These are phyloP conservation scores for Chloroceryle inda DNA, from an alignment of 2,797 vertebrate species.

Conservation along the genomic window DNA sequence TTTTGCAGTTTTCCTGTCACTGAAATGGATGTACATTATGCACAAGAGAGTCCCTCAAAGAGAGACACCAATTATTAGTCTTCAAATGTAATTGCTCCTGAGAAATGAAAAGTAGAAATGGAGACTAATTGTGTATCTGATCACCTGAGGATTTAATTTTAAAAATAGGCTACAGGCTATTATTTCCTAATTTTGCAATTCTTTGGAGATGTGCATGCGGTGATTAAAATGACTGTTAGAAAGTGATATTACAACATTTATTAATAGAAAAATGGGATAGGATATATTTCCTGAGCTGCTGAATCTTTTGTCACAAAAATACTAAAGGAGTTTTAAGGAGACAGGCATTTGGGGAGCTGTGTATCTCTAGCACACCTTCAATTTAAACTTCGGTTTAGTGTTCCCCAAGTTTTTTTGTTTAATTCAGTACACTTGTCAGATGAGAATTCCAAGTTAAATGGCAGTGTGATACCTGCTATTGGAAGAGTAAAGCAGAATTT, in stretches of 20 bases:
- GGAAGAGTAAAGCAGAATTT: neutral
- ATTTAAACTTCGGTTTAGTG: neutral
- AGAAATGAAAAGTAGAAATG: conserved; percentile 57
- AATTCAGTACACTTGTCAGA: neutral
- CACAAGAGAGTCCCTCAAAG: conserved; percentile 45
- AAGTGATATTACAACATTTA: conserved; percentile 33
- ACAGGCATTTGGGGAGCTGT: neutral
- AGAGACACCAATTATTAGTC: conserved; percentile 53
- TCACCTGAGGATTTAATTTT: conserved; percentile 67
- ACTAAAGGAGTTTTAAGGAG: neutral
- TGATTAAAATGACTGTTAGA: conserved; percentile 65
- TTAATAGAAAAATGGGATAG: conserved; percentile 47
- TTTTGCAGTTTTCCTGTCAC: conserved; percentile 2
- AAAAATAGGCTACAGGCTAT: conserved; percentile 64
- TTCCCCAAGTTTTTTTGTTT: neutral
- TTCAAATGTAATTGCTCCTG: conserved; percentile 49
- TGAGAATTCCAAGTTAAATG: neutral
- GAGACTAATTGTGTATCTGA: conserved; percentile 62
- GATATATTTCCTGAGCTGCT: neutral
- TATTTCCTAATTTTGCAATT: conserved; percentile 66
- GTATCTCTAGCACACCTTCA: neutral
- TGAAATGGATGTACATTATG: conserved; percentile 20
- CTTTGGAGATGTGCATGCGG: conserved; percentile 38
- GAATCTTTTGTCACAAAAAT: neutral
- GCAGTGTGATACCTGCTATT: neutral